These are phyloP conservation scores for Fabriciana adippe DNA, from an alignment of 2,888 invertebrate genomes.

Conservation along the genomic window DNA sequence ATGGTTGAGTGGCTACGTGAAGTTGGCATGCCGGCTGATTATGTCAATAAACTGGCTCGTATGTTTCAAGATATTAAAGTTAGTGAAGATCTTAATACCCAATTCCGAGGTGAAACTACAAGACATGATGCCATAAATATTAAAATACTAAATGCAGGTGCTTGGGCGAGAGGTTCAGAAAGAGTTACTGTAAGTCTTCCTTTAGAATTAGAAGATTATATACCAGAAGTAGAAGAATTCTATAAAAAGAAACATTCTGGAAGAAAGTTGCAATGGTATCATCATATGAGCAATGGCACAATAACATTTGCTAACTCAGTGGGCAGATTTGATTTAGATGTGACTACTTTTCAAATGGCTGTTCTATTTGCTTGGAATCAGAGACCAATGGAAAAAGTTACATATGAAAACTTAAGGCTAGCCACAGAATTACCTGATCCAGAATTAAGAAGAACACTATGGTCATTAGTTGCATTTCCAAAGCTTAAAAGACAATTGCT, in stretches of 20 bases:
- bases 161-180: conserved; percentile 98
- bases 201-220: conserved; percentile 98
- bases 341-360: conserved; percentile 99
- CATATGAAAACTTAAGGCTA: conserved; percentile 97
- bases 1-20: conserved; percentile 99
- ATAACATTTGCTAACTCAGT: conserved; percentile 96
- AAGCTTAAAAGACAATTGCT: conserved; percentile 97
- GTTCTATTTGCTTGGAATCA: conserved; percentile 99
- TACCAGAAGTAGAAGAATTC: conserved; percentile 99
- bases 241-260: conserved; percentile 99
- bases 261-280: conserved; percentile 98
- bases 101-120: conserved; percentile 92
- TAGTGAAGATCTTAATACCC: conserved; percentile 97
- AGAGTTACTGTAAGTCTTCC: conserved; percentile 97
- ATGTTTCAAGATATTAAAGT: conserved; percentile 99
- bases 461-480: conserved; percentile 97
- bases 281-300: conserved; percentile 99
- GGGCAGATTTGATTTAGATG: conserved; percentile 98
- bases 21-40: conserved; percentile 99
- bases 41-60: conserved; percentile 97
- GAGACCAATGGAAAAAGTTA: conserved; percentile 93
- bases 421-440: conserved; percentile 98
- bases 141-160: conserved; percentile 98
- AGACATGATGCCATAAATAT: conserved; percentile 96
- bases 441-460: conserved; percentile 95